Evolutionary conservation across 2,888 invertebrate genomes (phyloP).

Genomic region (Mythimna loreyi): DNA sequence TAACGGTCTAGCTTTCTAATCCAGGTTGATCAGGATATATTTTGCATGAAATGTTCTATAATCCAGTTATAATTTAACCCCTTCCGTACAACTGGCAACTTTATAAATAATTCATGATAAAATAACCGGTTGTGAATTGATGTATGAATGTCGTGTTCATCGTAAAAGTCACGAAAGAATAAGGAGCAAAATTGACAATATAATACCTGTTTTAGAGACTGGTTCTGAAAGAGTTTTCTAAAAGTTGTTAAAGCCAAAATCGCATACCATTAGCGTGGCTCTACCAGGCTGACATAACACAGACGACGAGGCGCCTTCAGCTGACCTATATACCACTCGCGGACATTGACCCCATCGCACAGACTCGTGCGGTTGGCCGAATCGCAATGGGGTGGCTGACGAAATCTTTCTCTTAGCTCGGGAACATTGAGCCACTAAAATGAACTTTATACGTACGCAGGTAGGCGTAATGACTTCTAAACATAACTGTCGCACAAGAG

Average conservation of each 20-base stretch:
- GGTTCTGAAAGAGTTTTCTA: constrained; percentile 73
- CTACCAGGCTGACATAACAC: constrained; percentile 81
- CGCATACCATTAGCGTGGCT: constrained; percentile 69
- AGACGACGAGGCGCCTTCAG: constrained; percentile 87
- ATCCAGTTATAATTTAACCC: constrained; percentile 76
- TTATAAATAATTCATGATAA: constrained; percentile 77
- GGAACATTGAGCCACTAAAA: constrained; percentile 40
- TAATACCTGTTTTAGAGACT: constrained; percentile 72
- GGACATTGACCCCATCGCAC: constrained; percentile 85
- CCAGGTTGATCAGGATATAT: constrained; percentile 66
- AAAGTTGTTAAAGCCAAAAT: constrained; percentile 73
- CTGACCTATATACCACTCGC: constrained; percentile 87
- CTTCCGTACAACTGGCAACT: constrained; percentile 65
- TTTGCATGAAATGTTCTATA: constrained; percentile 72
- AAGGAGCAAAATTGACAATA: constrained; percentile 66
- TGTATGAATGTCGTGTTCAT: constrained; percentile 59
- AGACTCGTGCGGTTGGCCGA: constrained; percentile 75
- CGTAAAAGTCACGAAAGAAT: constrained; percentile 68
- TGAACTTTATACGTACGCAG: constrained; percentile 21
- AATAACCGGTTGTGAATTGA: constrained; percentile 77
- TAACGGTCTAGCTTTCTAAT: constrained; percentile 73
- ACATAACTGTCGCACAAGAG: constrained; percentile 34
- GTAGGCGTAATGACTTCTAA: constrained; percentile 20
- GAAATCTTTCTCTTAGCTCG: constrained; percentile 67
- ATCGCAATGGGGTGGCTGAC: constrained; percentile 73